Evolutionary conservation across 2,797 vertebrate genomes (phyloP).

Genomic region (Ceryle rudis): DNA sequence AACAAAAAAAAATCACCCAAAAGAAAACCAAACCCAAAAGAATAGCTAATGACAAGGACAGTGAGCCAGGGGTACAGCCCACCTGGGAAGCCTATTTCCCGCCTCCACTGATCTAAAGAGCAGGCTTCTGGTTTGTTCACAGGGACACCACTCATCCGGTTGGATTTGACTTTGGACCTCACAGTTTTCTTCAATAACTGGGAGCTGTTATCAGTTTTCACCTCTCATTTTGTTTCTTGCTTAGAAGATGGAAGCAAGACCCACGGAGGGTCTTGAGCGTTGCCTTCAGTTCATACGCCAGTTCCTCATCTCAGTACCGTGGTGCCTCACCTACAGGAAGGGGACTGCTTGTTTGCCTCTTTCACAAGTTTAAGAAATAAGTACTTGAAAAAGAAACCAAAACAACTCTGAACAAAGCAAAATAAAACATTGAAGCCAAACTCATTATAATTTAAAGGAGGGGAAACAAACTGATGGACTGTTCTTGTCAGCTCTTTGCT

Average conservation of each 20-base stretch:
- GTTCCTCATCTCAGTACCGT: fast-evolving
- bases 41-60: neutral
- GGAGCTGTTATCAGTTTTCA: neutral
- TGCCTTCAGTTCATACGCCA: neutral
- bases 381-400: neutral
- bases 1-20: no score
- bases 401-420: neutral
- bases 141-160: neutral
- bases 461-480: neutral
- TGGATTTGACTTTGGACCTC: neutral
- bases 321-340: neutral
- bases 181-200: neutral
- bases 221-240: neutral
- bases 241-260: neutral
- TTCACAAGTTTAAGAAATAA: neutral
- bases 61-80: neutral
- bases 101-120: neutral
- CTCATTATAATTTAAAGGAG: neutral
- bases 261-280: fast-evolving
- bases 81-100: neutral
- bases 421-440: neutral
- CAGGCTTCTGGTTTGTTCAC: fast-evolving
- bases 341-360: neutral
- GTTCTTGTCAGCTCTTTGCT: neutral
- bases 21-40: neutral